Base-by-base conservation (phyloP, 2,113 vertebrate species). In the Spermophilus dauricus region DNA sequence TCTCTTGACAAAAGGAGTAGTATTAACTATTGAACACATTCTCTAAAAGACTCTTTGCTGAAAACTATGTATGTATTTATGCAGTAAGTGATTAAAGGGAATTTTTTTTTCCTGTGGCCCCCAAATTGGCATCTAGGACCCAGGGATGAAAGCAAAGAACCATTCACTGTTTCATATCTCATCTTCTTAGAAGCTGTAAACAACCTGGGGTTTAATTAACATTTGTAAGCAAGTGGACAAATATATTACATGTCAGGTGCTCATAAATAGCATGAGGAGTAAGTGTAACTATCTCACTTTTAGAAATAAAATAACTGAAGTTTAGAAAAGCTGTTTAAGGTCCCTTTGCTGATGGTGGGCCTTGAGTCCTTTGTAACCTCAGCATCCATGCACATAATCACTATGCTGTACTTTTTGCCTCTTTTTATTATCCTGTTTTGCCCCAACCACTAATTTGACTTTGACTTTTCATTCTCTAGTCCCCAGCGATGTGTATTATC, bases 341-440 rank as follows among this genome's bases (percentile, higher is more conserved):
- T 67, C 30, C 10, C 83, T 53, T 77, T 2, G 7, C 34, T 82
- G 45, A 42, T 58, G 37, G 20, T 78, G 26, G 42, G 72, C 9
- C 39, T 56, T 73, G 48, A 70, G 8, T 67, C 58, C 26, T 42
- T 67, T 51, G 14, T 56, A 69, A 73, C 18, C 28, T 73, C 20
- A 11, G 0, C 20, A 20, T 28, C 48, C 13, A 12, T 37, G 17
- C 10, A 0, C 0, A 16, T 65, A 56, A 10, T 13, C 37, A 1
- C 18, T 18, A 0, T 84, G 26, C 7, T 63, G 11, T 48, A 12
- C 42, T 37, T 20, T 1, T 51, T 14, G 1, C 3, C 8, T 56
- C 28, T 39, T 20, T 75, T 63, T 39, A 32, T 69, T 13, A 37
- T n/a, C 34, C n/a, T 86, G 8, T 37, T 77, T 70, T 69, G 8